Evolutionary conservation across 1,140 invertebrate genomes (phyloP), one percentile per base, ranked within the genome.

Genomic region (Pentalonia nigronervosa): DNA sequence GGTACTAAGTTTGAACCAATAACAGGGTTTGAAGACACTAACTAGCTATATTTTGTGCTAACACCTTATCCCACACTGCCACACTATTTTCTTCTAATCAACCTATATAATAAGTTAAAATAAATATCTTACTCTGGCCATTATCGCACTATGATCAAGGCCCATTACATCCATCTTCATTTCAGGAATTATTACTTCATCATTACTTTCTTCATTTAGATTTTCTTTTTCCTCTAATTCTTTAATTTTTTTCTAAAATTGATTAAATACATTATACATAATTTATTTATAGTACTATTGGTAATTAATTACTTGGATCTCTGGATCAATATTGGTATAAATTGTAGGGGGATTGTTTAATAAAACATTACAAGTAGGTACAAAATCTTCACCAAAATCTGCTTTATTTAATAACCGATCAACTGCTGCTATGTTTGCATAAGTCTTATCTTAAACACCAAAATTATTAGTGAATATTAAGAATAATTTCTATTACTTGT

Each of bases 81-180:
- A 84, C 20, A 45, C 2, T 86, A 47, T 86, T 86, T 47, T 25
- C 6, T 41, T 86, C 25, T 47, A 86, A 47, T 86, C 21, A 25
- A 25, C 23, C 7, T 25, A 25, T 41, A 45, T 45, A 41, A 41
- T 23, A 84, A 9, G 36, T 23, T 41, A 84, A 84, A 56, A 89
- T 89, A 60, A 89, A 45, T 53, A 53, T 93, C 48, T 53, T 56
- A 93, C 91, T 93, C 48, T 93, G 50, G 34, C 11, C n/a, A 84
- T 86, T 53, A 98, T 97, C 89, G 95, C 94, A 1, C 94, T 94
- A 94, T 97, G 97, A 95, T 97, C 95, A 76, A 98, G 95, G 89
- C 97, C 97, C 86, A 97, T 96, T 30, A 97, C 96, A 95, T 97
- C 96, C 89, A 97, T 96, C 36, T 96, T 96, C 97, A 98, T 98